phyloP scores from a whole-genome alignment of 2,888 invertebrate species.

The Cryptops parisi region DNA sequence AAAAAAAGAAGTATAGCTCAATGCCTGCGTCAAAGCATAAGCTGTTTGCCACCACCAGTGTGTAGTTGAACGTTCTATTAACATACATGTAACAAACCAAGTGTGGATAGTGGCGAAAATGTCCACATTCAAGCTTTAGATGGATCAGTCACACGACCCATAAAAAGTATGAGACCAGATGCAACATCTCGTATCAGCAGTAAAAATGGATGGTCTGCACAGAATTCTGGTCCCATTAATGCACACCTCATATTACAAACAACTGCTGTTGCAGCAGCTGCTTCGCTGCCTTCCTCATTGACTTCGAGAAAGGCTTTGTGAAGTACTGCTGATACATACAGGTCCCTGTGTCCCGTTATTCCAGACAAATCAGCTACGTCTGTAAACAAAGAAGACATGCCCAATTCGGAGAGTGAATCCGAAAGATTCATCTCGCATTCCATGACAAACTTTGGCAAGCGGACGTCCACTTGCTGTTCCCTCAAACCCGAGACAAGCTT shows the following conservation, averaged over 20 bases:
- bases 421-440: slow-evolving; percentile 3
- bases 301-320: slow-evolving; percentile 78
- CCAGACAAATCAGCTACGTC: slow-evolving; percentile 1
- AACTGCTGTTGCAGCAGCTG: slow-evolving; percentile 61
- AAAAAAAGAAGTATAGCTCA: too few relatives aligned
- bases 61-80: too few relatives aligned
- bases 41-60: too few relatives aligned
- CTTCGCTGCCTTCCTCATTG: slow-evolving; percentile 74
- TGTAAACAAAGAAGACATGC: background rate
- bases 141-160: slow-evolving; percentile 1
- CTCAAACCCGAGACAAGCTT: background rate
- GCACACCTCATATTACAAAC: slow-evolving; percentile 19
- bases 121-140: too few relatives aligned
- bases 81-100: too few relatives aligned
- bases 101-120: too few relatives aligned
- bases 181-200: background rate
- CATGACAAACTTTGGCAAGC: background rate
- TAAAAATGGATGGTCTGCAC: slow-evolving; percentile 6
- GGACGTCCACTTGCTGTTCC: background rate
- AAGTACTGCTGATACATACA: slow-evolving; percentile 53
- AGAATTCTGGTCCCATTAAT: background rate
- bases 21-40: too few relatives aligned
- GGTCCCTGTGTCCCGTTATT: slow-evolving; percentile 16
- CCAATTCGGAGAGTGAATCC: slow-evolving; percentile 5
- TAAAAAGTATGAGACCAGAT: background rate